Percentiles rank a stretch among this genome's conserved stretches.
Conservation (phyloP, 1,140 invertebrate genomes). For the Uloborus diversus region DNA sequence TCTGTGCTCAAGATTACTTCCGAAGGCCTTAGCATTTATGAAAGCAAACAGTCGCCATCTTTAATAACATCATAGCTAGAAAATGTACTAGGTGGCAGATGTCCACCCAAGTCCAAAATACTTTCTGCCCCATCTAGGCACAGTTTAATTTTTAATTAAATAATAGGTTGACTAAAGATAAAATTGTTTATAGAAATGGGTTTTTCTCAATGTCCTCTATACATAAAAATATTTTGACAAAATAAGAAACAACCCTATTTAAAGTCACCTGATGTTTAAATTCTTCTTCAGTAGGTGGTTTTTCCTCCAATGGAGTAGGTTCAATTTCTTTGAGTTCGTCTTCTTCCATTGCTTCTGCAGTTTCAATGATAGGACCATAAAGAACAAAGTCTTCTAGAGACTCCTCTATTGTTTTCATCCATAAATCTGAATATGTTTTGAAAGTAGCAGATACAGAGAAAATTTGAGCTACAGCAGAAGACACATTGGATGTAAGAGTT, state of each 20-base stretch:
- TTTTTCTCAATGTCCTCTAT: not conserved
- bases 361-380: slow-evolving; percentile 28
- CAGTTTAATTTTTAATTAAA: not conserved
- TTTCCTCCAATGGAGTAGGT: not conserved
- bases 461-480: not conserved
- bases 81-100: not conserved
- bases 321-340: not conserved
- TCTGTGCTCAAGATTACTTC: too few species aligned
- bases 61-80: too few species aligned
- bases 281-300: slow-evolving; percentile 49
- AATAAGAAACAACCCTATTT: not conserved
- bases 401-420: slow-evolving; percentile 20
- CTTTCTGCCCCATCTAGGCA: not conserved
- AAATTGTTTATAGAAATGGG: not conserved
- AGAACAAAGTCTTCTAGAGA: slow-evolving; percentile 37
- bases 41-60: too few species aligned
- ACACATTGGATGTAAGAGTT: not conserved
- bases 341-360: not conserved
- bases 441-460: not conserved
- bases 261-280: slow-evolving; percentile 26
- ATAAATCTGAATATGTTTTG: slow-evolving; percentile 30
- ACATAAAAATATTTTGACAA: not conserved
- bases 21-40: too few species aligned
- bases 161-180: not conserved
- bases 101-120: not conserved